Evolutionary conservation across 2,888 invertebrate genomes (phyloP).

Genomic region (Acrocyrtus sp.): DNA sequence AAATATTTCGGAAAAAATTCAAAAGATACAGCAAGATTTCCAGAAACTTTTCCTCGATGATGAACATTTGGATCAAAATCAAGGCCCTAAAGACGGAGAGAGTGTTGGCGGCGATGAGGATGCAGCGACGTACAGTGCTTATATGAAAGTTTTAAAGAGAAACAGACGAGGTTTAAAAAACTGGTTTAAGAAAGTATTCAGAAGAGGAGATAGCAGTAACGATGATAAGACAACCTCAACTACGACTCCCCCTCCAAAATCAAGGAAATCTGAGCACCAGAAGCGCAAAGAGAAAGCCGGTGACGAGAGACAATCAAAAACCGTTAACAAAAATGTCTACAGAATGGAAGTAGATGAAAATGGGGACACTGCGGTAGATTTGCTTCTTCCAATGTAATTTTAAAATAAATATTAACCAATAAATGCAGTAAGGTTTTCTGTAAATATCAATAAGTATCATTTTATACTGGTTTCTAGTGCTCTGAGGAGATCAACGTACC

Average conservation of each 20-base stretch:
- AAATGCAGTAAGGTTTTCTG: no score
- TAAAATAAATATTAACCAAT: no score
- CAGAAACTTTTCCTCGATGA: conserved; percentile 11
- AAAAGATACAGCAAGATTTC: conserved; percentile 8
- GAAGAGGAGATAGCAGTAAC: neutral
- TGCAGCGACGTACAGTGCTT: neutral
- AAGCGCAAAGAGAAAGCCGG: neutral
- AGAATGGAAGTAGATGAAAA: neutral
- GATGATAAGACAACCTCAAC: conserved; percentile 3
- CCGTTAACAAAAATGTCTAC: neutral
- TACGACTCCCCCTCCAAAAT: neutral
- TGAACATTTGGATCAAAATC: neutral
- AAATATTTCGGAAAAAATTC: neutral
- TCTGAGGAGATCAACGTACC: conserved; percentile 20
- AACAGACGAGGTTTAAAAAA: conserved; percentile 35
- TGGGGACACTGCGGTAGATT: conserved; percentile 23
- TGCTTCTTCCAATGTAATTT: conserved; percentile 17
- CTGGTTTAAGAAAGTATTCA: conserved; percentile 41
- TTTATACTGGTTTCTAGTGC: no score
- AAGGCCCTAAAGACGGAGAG: neutral
- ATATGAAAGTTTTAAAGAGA: conserved; percentile 26
- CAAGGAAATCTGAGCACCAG: neutral
- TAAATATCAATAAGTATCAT: no score
- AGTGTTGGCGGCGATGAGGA: neutral
- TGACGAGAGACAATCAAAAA: neutral